Evolutionary conservation across 2,113 vertebrate species (phyloP).

Genomic region (Carassius carassius): DNA sequence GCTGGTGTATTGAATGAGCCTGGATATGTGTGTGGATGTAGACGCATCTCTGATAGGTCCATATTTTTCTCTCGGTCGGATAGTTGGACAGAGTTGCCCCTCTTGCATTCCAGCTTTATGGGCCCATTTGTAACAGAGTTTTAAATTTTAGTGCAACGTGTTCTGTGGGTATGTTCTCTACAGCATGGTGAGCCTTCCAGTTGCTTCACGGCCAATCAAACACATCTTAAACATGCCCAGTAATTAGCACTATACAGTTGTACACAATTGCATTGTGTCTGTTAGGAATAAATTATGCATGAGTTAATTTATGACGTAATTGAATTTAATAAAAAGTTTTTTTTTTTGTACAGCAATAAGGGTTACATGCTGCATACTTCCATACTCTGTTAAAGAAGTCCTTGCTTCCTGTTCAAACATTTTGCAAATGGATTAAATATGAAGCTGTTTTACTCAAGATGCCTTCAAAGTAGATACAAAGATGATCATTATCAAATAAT

Average conservation of each 20-base stretch:
- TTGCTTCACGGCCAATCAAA: conserved; percentile 9
- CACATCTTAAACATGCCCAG: conserved; percentile 4
- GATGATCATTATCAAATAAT: no score
- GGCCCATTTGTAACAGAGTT: conserved; percentile 45
- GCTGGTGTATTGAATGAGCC: neutral
- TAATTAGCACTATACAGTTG: neutral
- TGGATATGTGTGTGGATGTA: neutral
- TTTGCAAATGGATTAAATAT: no score
- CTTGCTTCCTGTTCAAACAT: no score
- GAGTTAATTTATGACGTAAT: no score
- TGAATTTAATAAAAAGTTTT: no score
- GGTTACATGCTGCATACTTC: no score
- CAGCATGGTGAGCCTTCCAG: neutral
- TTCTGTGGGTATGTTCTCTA: neutral
- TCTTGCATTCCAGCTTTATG: conserved; percentile 45
- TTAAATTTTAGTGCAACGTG: conserved; percentile 18
- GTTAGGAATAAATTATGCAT: neutral
- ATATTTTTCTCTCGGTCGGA: conserved; percentile 17
- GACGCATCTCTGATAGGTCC: neutral
- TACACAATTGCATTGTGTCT: neutral
- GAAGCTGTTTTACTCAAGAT: no score
- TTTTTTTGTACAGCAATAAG: no score
- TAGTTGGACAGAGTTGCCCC: neutral
- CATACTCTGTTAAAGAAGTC: no score
- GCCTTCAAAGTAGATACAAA: no score